phyloP scores from a whole-genome alignment of 2,888 invertebrate species.

The Tipula confusa region DNA sequence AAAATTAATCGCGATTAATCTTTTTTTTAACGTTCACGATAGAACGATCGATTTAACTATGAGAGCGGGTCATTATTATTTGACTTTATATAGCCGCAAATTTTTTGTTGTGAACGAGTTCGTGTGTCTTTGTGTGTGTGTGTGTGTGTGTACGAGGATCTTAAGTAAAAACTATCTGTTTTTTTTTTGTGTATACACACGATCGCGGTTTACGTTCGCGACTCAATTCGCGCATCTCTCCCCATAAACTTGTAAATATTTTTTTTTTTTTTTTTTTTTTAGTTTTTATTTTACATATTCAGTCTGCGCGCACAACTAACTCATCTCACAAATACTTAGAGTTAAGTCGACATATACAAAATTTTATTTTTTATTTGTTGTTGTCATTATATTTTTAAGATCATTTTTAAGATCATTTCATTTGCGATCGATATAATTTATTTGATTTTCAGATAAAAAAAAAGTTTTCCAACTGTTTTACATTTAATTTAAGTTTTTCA shows the following conservation, averaged over 20 bases:
- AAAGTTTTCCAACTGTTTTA: neutral
- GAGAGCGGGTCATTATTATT: neutral
- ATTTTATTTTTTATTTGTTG: neutral
- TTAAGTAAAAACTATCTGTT: neutral
- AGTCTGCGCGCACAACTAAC: slow-evolving; percentile 21
- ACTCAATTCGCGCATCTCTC: slow-evolving; percentile 7
- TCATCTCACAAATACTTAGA: slow-evolving; percentile 26
- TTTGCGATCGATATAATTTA: neutral
- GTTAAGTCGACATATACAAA: neutral
- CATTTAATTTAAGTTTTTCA: neutral
- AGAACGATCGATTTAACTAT: slow-evolving; percentile 28
- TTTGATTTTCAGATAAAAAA: neutral
- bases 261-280: neutral
- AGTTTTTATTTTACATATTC: neutral
- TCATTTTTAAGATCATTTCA: neutral
- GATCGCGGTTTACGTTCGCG: neutral
- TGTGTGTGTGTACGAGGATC: neutral
- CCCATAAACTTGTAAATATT: neutral
- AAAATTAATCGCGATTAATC: neutral
- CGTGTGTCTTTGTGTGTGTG: too few relatives aligned
- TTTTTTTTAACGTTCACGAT: slow-evolving; percentile 14
- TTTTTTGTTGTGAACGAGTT: too few relatives aligned
- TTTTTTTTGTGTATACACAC: neutral
- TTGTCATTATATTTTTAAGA: too few relatives aligned
- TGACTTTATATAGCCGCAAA: slow-evolving; percentile 27